These are phyloP conservation scores for Maniola jurtina DNA, from an alignment of 1,140 invertebrate genomes.

Conservation along the genomic window DNA sequence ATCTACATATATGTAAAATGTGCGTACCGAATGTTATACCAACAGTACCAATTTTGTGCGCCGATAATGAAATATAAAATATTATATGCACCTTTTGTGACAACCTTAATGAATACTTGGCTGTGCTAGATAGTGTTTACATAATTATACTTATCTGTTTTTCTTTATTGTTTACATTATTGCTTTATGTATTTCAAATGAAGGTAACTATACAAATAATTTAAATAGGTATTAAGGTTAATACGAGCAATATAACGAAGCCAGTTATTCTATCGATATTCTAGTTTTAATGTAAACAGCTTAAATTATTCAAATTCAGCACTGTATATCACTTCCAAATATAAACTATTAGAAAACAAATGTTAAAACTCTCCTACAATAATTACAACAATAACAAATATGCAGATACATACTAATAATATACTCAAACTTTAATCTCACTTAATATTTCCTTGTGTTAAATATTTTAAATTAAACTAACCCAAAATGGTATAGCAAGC, in stretches of 20 bases:
- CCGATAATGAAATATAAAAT: too few species aligned
- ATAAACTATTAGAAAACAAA: conserved; percentile 66
- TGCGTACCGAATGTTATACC: too few species aligned
- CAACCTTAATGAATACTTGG: conserved; percentile 59
- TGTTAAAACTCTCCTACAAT: conserved; percentile 76
- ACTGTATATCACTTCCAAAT: conserved; percentile 64
- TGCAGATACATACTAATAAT: conserved; percentile 55
- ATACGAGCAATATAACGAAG: conserved; percentile 56
- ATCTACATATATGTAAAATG: too few species aligned
- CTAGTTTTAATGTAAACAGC: conserved; percentile 52
- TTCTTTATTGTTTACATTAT: not conserved
- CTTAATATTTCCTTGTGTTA: conserved; percentile 59
- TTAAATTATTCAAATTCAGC: conserved; percentile 59
- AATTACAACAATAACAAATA: conserved; percentile 76
- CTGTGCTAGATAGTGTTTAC: conserved; percentile 29
- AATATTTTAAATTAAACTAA: conserved; percentile 53
- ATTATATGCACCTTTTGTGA: too few species aligned
- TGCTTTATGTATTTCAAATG: conserved; percentile 6
- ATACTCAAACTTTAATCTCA: conserved; percentile 75
- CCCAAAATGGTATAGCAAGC: conserved; percentile 23
- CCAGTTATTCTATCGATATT: conserved; percentile 44
- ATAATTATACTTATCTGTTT: not conserved
- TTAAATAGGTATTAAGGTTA: conserved; percentile 26
- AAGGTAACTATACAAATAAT: not conserved
- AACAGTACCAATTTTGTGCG: too few species aligned